Conservation (phyloP, 2,797 vertebrate genomes). For the Phoebastria nigripes region DNA sequence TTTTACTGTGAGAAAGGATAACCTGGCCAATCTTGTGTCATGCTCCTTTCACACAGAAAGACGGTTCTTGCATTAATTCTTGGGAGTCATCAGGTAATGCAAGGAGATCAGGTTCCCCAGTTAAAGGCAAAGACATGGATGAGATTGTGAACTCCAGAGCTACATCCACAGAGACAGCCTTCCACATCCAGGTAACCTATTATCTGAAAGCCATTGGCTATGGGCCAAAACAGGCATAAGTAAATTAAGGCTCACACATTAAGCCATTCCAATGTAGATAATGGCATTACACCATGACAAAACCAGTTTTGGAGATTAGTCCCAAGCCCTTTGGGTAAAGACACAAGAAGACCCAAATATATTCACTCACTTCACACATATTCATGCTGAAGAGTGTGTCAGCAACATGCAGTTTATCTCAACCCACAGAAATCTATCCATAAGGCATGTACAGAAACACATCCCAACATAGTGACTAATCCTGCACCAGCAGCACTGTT, state of each 20-base stretch:
- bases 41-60: not conserved
- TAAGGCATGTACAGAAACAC: conserved; percentile 44
- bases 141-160: not conserved
- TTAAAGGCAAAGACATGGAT: not conserved
- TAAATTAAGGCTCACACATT: conserved; percentile 1
- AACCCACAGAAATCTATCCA: conserved; percentile 35
- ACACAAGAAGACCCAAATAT: not conserved
- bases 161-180: not conserved
- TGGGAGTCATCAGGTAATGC: not conserved
- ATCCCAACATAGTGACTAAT: conserved; percentile 54
- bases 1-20: not conserved
- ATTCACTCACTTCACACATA: not conserved
- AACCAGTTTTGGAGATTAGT: not conserved
- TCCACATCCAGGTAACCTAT: not conserved
- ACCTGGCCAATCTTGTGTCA: not conserved
- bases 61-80: not conserved
- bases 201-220: not conserved
- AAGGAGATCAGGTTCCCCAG: not conserved
- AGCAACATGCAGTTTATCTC: conserved; percentile 40
- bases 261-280: not conserved
- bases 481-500: conserved; percentile 1
- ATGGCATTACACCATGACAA: not conserved
- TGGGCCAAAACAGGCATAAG: not conserved
- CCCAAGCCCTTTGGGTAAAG: not conserved
- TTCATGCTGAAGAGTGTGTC: not conserved